Base-by-base conservation (phyloP, 2,113 vertebrate species). In the Phyllostomus hastatus region DNA sequence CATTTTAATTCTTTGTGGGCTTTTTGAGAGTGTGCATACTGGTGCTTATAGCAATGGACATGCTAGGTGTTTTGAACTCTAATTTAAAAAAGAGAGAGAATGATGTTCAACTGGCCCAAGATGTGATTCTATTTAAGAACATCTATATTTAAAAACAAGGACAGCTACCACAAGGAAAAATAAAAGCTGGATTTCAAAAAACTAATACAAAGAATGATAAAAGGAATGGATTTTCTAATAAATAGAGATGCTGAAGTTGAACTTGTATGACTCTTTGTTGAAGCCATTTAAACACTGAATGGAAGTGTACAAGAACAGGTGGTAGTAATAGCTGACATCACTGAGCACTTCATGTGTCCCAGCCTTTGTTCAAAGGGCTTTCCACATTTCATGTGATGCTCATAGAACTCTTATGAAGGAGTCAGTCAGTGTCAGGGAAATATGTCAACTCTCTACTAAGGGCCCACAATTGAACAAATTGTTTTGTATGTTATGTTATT, bases 101-200 rank as follows among this genome's bases (percentile, higher is more conserved):
- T 41, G 11, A 35, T 86, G 26, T 88, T 80, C 26, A 69, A 46
- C 7, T 93, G 94, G 22, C 20, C 7, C 16, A 90, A 52, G 19
- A 66, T 26, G 38, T 31, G 43, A 12, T 14, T 82, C 17, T 48
- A 72, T 72, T 81, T 94, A 66, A 83, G 17, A 88, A 41, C 33
- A 93, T 26, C 17, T 82, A 22, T 48, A 72, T 72, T 80, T 94
- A 66, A 83, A 14, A 88, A 46, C 33, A 93, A 72, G 12, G 31
- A 66, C 28, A 91, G 8, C 46, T 28, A 72, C 72, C 52, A 61
- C 4, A 79, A 88, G 64, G 14, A n/a, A 48, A 75, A 94, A 4
- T 72, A 50, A 76, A 50, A 12, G 1, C 11, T 76, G 38, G 10
- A 81, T 76, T 88, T 86, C 7, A 54, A 90, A 90, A 94, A 57